Base-by-base conservation (phyloP, 37 sponge, comb jelly and placozoan genomes). In the Ianthella basta region DNA sequence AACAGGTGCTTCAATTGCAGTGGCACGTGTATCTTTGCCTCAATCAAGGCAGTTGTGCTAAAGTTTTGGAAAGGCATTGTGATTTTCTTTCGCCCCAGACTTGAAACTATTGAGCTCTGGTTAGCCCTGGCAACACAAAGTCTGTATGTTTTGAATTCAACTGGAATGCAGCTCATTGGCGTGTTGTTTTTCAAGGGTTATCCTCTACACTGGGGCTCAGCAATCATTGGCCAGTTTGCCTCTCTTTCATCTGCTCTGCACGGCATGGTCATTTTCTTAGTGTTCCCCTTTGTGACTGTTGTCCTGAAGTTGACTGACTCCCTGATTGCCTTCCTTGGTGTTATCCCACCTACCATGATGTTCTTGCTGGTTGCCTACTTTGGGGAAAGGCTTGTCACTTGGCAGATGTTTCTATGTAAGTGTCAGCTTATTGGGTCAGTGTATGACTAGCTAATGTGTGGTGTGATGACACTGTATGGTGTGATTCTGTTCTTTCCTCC, bases 321-420 rank as follows among this genome's bases (percentile, higher is more conserved):
- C 19, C 55, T 87, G 27, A 88, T 92, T 23, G 60, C 82, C 0
- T 20, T 88, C 4, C 56, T 92, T 40, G 82, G 89, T 0, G 24
- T 88, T 25, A 10, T 68, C 6, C 59, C 86, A 30, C 55, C 56
- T 59, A 37, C 25, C 30, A 56, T 41, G 25, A 82, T 82, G 57
- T 36, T 82, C 50, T 23, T 88, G 0, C 60, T 88, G 3, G 82
- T 56, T 0, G 79, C 78, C 4, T 79, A 80, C 37, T 50, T 59
- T 25, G 10, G 55, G 34, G 21, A 34, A 5, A 35, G 12, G 40
- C 54, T 75, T 16, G n/a, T 36, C 6, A 75, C 78, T 12, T 92
- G 81, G 73, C 44, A 88, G 56, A 82, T 92, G 70, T 92, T 86
- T 50, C 39, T 86, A 33, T 55, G 92, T 92, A 83, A 83, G 89